Percentiles rank a stretch among this genome's conserved stretches.
Conservation (phyloP, 2,888 invertebrate species). For the Sarcophaga rosellei region DNA sequence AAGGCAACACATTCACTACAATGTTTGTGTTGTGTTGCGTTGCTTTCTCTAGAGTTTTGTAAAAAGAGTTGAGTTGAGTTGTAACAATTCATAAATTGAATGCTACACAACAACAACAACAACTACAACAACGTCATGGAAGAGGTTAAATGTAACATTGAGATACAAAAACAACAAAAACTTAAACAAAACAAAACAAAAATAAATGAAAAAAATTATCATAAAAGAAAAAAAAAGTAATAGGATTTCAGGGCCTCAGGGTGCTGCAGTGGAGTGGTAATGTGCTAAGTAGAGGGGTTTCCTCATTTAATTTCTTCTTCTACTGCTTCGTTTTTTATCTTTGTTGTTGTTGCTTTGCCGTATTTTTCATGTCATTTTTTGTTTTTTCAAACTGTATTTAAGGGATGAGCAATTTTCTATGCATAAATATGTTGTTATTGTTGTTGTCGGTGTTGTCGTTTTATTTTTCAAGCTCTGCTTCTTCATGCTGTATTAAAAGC, state of each 20-base stretch:
- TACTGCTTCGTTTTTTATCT: not conserved
- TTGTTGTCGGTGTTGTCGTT: not conserved
- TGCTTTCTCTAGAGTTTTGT: not conserved
- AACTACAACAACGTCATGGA: conserved; percentile 1
- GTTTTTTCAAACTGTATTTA: conserved; percentile 9
- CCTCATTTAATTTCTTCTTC: not conserved
- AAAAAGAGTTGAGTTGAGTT: conserved; percentile 25
- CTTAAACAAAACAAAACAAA: conserved; percentile 11
- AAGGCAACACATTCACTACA: conserved; percentile 37
- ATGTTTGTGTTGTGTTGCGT: not conserved
- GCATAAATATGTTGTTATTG: conserved; percentile 25
- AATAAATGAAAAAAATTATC: conserved; percentile 14
- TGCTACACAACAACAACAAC: not conserved
- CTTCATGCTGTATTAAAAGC: not conserved
- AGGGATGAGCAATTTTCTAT: conserved; percentile 58
- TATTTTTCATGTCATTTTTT: not conserved
- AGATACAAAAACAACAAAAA: conserved; percentile 14
- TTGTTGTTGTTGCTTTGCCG: conserved; percentile 1
- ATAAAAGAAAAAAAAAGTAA: conserved; percentile 30
- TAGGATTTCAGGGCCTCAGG: conserved; percentile 40
- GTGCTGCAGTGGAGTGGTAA: conserved; percentile 26
- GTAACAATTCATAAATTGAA: conserved; percentile 56
- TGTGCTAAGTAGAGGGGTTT: conserved; percentile 34
- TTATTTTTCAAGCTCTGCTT: not conserved
- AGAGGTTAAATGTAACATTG: conserved; percentile 46